These are phyloP conservation scores for Phenganax subtilis DNA, from an alignment of 92 coral and sea anemone genomes.

Conservation along the genomic window DNA sequence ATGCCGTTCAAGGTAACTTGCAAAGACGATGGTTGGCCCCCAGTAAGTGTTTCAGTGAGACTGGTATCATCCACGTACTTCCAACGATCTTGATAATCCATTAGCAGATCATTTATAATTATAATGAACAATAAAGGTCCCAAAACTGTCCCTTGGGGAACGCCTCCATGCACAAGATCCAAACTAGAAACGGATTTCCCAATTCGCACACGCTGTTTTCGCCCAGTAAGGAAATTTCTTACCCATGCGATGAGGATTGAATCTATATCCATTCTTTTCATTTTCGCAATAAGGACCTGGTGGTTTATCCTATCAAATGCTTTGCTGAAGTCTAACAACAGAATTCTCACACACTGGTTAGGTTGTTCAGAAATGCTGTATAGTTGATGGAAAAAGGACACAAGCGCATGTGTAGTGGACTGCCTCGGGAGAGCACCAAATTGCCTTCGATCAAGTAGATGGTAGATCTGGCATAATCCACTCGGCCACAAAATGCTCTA, in stretches of 20 bases:
- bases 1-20: neutral
- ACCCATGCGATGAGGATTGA: neutral
- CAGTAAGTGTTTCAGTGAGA: neutral
- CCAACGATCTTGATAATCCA: no score
- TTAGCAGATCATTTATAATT: slow-evolving; percentile 16
- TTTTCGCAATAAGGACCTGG: slow-evolving; percentile 4
- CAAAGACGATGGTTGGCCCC: neutral
- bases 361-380: neutral
- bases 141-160: slow-evolving; percentile 3
- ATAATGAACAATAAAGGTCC: slow-evolving; percentile 1
- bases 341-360: neutral
- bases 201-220: slow-evolving; percentile 6
- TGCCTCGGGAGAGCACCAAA: slow-evolving; percentile 1
- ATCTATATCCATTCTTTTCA: neutral
- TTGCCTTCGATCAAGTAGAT: slow-evolving; percentile 4
- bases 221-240: slow-evolving; percentile 2
- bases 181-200: slow-evolving; percentile 16
- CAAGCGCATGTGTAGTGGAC: slow-evolving; percentile 24
- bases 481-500: neutral
- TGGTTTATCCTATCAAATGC: slow-evolving; percentile 32
- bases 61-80: neutral
- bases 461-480: neutral
- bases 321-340: neutral
- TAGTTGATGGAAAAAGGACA: slow-evolving; percentile 3
- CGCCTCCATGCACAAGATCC: slow-evolving; percentile 15